These are phyloP conservation scores for Propithecus deckenii DNA, from an alignment of 2,797 vertebrate species.

Conservation along the genomic window DNA sequence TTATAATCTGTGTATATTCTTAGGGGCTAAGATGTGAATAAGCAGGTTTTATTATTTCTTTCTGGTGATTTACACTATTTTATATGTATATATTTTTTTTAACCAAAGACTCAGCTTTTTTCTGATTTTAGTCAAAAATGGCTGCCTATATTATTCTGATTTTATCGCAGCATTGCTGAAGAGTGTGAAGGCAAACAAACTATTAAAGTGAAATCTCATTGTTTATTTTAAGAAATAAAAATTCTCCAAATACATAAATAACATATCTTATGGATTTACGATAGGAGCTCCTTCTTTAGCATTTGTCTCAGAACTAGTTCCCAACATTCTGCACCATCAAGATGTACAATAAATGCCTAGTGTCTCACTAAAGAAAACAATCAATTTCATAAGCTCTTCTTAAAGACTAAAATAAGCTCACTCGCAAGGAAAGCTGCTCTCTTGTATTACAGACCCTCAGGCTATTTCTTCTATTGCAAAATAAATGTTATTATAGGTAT, in stretches of 20 bases:
- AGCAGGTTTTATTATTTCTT: constrained; percentile 56
- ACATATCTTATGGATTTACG: background rate
- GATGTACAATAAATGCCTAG: background rate
- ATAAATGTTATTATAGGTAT: background rate
- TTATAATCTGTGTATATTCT: constrained; percentile 62
- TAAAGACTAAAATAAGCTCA: background rate
- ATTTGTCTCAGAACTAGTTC: background rate
- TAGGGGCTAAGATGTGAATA: constrained; percentile 46
- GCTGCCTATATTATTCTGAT: background rate
- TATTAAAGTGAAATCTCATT: constrained; percentile 1
- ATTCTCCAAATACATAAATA: background rate
- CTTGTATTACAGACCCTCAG: background rate
- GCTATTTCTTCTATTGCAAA: background rate
- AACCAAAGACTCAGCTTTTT: constrained; percentile 36
- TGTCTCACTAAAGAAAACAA: background rate
- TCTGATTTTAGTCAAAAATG: constrained; percentile 31
- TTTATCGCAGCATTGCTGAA: background rate
- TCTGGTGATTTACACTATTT: constrained; percentile 28
- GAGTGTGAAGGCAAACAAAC: background rate
- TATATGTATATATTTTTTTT: background rate
- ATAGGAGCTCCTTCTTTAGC: background rate
- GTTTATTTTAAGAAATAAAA: constrained; percentile 61
- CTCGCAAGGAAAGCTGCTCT: background rate
- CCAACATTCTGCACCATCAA: background rate
- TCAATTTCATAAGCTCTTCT: background rate